These are phyloP conservation scores for Hemichromis elongatus DNA, from an alignment of 2,113 vertebrate genomes.

Conservation along the genomic window DNA sequence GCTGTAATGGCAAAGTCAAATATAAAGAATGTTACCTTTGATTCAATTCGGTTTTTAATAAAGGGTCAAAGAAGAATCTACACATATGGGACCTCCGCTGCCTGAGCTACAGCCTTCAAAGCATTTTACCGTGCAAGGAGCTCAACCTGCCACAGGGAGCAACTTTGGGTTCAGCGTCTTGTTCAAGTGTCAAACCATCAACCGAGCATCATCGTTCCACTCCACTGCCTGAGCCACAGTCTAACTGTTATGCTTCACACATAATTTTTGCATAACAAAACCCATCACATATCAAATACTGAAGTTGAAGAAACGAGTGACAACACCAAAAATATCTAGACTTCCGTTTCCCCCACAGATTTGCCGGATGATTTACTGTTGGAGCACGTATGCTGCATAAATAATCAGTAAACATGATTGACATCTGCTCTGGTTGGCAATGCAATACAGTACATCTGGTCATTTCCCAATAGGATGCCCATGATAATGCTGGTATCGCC, in stretches of 20 bases:
- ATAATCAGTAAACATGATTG: background rate
- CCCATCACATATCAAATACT: background rate
- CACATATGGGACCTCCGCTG: background rate
- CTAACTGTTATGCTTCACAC: background rate
- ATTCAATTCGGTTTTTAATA: background rate
- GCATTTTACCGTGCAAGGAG: accelerated
- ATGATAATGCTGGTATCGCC: accelerated
- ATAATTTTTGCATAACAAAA: background rate
- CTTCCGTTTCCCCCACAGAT: background rate
- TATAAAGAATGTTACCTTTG: background rate
- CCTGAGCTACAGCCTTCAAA: background rate
- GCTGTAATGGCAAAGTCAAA: background rate
- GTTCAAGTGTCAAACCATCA: background rate
- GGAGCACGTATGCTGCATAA: background rate
- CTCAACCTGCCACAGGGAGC: background rate
- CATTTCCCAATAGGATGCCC: background rate
- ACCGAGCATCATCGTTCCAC: accelerated
- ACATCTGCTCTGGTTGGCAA: background rate
- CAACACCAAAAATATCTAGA: background rate
- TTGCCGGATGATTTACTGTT: background rate
- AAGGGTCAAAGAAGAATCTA: background rate
- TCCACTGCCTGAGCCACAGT: background rate
- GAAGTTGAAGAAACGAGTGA: background rate
- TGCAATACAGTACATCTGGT: background rate
- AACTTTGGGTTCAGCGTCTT: background rate